Evolutionary conservation across 2,797 vertebrate genomes (phyloP), one percentile per base, ranked within the genome.

Genomic region (Champsocephalus gunnari): DNA sequence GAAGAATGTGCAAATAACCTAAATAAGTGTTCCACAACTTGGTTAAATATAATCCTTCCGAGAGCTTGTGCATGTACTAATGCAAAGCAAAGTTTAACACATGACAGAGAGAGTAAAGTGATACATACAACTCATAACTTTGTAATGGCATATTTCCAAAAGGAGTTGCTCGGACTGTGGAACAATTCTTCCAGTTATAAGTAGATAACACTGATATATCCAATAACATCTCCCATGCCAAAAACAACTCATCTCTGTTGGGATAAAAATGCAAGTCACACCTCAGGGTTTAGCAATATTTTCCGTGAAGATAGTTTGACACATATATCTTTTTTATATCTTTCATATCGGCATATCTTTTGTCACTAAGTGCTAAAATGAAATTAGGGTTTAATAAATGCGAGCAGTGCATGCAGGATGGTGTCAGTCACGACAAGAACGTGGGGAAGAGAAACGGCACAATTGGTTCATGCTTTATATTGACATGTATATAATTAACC

Each of bases 131-230:
- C 28, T 5, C 2, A 44, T 45, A 38, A 3, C 4, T 49, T 13
- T 9, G 5, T 9, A 21, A 49, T 47, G 12, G 5, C 55, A 32
- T 66, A 49, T 58, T 73, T 56, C 19, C 45, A 57, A 63, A 50
- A 57, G 95, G 96, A 80, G 95, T 97, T 64, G 96, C 95, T 0
- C 96, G 95, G 32, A 95, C 95, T 0, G 88, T 96, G 49, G 95
- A 97, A 66, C 96, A 96, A 43, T 89, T 94, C 60, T 96, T 96
- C 84, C 93, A 93, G 71, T 96, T 96, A 95, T 97, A 96, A 68
- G 93, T 94, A 43, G 95, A 96, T 68, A 96, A 59, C 16, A 21
- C 47, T 47, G 17, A 47, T 43, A 34, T 51, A 65, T 57, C 45
- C n/a, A 64, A 14, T 69, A 54, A 2, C 12, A 4, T 50, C n/a